phyloP scores from a whole-genome alignment of 2,113 vertebrate species.

The Corythaeola cristata region DNA sequence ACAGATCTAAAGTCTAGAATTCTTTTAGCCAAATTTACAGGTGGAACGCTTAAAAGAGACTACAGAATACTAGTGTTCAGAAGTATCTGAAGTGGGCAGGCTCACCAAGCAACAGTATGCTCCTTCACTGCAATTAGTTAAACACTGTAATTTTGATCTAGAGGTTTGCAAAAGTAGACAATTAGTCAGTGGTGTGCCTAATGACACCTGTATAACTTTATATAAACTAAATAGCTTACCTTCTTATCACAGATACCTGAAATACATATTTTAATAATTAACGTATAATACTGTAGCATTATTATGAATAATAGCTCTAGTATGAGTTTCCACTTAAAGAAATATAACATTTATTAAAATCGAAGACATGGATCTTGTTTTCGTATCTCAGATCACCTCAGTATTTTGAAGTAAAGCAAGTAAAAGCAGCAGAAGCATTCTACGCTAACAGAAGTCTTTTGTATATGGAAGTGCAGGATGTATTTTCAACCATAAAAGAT shows the following conservation, averaged over 20 bases:
- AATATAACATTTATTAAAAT: background rate
- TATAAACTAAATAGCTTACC: background rate
- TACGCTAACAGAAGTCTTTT: background rate
- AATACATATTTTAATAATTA: background rate
- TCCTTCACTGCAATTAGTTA: background rate
- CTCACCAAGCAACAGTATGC: background rate
- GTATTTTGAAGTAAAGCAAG: background rate
- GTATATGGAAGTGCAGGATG: background rate
- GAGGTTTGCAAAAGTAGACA: background rate
- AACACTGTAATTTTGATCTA: background rate
- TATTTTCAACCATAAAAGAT: background rate
- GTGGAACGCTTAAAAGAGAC: background rate
- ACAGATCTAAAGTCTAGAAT: background rate
- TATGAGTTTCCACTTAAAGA: background rate
- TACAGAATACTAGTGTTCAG: background rate
- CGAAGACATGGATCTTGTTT: background rate
- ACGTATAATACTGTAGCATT: background rate
- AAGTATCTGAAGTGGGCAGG: background rate
- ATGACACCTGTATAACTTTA: background rate
- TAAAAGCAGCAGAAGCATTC: background rate
- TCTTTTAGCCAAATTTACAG: background rate
- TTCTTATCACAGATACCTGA: background rate
- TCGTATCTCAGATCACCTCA: background rate
- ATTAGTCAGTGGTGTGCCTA: background rate
- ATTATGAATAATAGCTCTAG: background rate